These are phyloP conservation scores for Apamea anceps DNA, from an alignment of 2,888 invertebrate genomes.

Conservation along the genomic window DNA sequence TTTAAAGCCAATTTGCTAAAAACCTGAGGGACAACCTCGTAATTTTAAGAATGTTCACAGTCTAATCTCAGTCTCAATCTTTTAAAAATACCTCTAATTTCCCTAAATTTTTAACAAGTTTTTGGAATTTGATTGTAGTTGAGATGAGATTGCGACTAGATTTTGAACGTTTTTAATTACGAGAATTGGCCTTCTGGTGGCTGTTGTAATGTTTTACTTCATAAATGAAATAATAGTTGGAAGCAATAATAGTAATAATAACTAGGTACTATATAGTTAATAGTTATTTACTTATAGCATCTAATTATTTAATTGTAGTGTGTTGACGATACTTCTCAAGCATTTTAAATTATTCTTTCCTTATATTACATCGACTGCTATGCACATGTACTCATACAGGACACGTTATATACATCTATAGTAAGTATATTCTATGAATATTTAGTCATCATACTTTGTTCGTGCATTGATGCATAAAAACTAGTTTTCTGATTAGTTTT, in stretches of 20 bases:
- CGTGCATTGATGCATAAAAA: slow-evolving; percentile 9
- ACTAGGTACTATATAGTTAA: not conserved
- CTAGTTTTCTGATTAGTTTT: slow-evolving; percentile 15
- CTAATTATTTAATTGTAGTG: slow-evolving; percentile 30
- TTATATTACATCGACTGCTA: slow-evolving; percentile 19
- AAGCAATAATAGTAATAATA: slow-evolving; percentile 5
- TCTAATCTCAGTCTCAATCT: not conserved
- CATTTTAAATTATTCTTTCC: slow-evolving; percentile 52
- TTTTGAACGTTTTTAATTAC: no score
- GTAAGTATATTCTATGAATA: slow-evolving; percentile 18
- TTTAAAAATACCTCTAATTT: not conserved
- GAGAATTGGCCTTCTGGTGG: no score
- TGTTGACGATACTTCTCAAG: slow-evolving; percentile 32
- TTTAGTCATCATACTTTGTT: slow-evolving; percentile 30
- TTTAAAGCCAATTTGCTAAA: slow-evolving; percentile 19
- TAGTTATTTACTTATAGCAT: slow-evolving; percentile 21
- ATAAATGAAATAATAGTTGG: slow-evolving; percentile 1
- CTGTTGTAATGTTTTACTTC: not conserved
- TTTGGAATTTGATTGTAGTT: not conserved
- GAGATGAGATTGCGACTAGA: not conserved
- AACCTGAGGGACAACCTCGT: not conserved
- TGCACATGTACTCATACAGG: slow-evolving; percentile 16
- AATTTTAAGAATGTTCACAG: not conserved
- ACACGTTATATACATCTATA: slow-evolving; percentile 40
- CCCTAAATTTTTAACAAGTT: not conserved